phyloP scores from a whole-genome alignment of 2,797 vertebrate genomes.

The Poeciliopsis gracilis region DNA sequence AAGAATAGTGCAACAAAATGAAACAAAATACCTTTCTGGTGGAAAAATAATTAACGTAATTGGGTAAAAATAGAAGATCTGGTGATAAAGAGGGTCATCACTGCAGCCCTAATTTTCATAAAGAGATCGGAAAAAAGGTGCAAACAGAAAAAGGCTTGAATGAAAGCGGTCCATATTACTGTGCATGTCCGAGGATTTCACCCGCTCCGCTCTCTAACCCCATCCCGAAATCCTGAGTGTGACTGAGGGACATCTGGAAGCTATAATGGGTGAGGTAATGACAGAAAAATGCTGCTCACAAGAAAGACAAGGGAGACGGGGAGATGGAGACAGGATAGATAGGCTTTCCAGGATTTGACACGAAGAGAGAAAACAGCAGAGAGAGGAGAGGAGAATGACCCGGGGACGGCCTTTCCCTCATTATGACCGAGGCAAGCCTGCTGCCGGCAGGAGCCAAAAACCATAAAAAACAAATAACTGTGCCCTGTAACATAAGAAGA shows the following conservation, averaged over 20 bases:
- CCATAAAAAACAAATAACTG: neutral
- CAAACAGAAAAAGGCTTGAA: conserved; percentile 15
- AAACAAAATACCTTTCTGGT: neutral
- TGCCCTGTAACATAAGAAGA: neutral
- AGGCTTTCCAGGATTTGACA: conserved; percentile 40
- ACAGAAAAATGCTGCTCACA: conserved; percentile 81
- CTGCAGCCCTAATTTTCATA: neutral
- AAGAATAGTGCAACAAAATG: neutral
- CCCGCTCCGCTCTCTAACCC: conserved; percentile 42
- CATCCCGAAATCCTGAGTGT: conserved; percentile 57
- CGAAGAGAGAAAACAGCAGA: conserved; percentile 15
- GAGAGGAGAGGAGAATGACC: conserved; percentile 42
- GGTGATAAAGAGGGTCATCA: neutral
- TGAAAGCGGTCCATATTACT: conserved; percentile 60
- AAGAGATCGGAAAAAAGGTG: neutral
- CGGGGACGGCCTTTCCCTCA: conserved; percentile 53
- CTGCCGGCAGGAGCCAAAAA: neutral
- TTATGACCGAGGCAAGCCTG: conserved; percentile 19
- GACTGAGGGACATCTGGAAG: conserved; percentile 83
- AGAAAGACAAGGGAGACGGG: conserved; percentile 52
- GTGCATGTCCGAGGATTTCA: conserved; percentile 64
- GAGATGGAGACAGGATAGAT: conserved; percentile 31
- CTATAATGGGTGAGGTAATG: conserved; percentile 83
- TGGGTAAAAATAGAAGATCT: neutral
- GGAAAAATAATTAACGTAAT: neutral